A percentile compares a stretch with the other conserved stretches of the same genome.
phyloP scores from a whole-genome alignment of 1,140 invertebrate species.

The Probaryconus sp. region DNA sequence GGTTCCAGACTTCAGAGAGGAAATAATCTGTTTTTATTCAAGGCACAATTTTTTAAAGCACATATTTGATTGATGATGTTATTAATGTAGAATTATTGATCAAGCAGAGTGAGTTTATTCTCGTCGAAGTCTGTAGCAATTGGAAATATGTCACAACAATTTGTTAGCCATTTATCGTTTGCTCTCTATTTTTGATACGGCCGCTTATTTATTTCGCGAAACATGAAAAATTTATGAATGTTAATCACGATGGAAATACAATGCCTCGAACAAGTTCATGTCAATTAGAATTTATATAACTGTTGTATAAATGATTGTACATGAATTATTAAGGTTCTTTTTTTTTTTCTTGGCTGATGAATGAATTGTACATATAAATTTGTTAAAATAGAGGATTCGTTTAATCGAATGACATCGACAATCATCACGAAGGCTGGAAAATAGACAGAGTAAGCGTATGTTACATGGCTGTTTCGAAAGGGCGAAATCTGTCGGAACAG shows the following conservation, averaged over 20 bases:
- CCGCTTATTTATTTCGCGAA: constrained; percentile 54
- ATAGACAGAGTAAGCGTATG: constrained; percentile 69
- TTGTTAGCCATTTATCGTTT: constrained; percentile 65
- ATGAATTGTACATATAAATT: constrained; percentile 13
- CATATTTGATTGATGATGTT: too few relatives aligned
- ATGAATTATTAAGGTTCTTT: too few relatives aligned
- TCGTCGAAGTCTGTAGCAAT: constrained; percentile 20
- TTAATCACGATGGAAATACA: constrained; percentile 10
- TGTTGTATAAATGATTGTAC: too few relatives aligned
- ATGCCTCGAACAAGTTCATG: background rate
- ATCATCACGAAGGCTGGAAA: constrained; percentile 66
- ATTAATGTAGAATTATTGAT: constrained; percentile 41
- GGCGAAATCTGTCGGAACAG: constrained; percentile 32
- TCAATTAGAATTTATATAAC: background rate
- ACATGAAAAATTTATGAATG: background rate
- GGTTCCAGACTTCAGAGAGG: too few relatives aligned
- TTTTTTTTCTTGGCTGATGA: constrained; percentile 15
- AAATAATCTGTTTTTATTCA: too few relatives aligned
- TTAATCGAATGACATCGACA: background rate
- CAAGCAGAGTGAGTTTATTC: constrained; percentile 38
- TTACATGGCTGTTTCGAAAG: constrained; percentile 61
- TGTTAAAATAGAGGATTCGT: background rate
- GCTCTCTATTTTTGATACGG: constrained; percentile 77
- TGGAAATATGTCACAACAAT: constrained; percentile 34
- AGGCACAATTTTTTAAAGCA: too few relatives aligned